These are phyloP conservation scores for Glandiceps talaboti DNA, from an alignment of 53 echinoderm and acorn worm species.

Conservation along the genomic window DNA sequence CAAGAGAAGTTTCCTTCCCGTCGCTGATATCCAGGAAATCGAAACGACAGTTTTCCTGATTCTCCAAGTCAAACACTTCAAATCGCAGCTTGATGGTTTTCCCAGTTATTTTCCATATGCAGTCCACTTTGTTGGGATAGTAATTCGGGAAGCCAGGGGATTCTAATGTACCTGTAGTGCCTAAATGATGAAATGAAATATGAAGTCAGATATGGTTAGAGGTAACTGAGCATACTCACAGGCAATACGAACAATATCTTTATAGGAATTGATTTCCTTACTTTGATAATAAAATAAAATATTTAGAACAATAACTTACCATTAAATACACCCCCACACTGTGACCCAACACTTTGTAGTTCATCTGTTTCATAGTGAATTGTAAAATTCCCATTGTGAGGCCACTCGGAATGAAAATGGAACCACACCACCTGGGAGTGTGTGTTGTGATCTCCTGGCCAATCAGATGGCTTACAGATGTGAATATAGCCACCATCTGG, in stretches of 20 bases:
- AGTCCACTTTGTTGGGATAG: conserved; percentile 41
- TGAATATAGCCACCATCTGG: conserved; percentile 15
- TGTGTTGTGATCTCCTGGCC: conserved; percentile 14
- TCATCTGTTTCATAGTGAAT: conserved; percentile 28
- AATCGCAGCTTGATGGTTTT: conserved; percentile 26
- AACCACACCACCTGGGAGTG: conserved; percentile 32
- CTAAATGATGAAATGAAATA: too few species aligned
- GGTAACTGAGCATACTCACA: too few species aligned
- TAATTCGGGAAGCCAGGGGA: conserved; percentile 40
- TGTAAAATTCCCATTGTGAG: conserved; percentile 25
- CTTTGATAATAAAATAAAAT: too few species aligned
- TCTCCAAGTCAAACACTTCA: conserved; percentile 42
- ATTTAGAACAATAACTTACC: too few species aligned
- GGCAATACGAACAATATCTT: too few species aligned
- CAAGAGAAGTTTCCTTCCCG: conserved; percentile 24
- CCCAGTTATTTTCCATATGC: conserved; percentile 46
- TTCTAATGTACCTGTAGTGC: conserved; percentile 23
- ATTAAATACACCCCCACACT: conserved; percentile 39
- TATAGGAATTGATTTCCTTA: too few species aligned
- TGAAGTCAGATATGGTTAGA: too few species aligned
- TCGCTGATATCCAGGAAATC: conserved; percentile 46
- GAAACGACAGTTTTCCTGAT: conserved; percentile 26
- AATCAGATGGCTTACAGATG: conserved; percentile 24
- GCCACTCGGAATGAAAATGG: conserved; percentile 28
- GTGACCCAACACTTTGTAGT: conserved; percentile 9